phyloP scores from a whole-genome alignment of 2,797 vertebrate species.

The Periophthalmus magnuspinnatus region DNA sequence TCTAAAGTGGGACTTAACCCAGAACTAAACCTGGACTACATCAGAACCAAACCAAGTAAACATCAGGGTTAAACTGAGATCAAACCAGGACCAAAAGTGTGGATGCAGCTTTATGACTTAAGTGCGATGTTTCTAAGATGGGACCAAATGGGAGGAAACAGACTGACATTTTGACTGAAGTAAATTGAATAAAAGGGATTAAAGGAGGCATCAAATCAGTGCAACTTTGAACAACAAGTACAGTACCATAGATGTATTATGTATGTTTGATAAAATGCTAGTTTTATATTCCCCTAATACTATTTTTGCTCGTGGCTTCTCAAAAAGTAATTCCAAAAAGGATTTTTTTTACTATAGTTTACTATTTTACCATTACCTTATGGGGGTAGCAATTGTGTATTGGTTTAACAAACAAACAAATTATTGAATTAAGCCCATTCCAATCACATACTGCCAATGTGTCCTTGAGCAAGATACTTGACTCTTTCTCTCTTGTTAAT shows the following conservation, averaged over 20 bases:
- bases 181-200: slow-evolving; percentile 41
- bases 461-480: background rate
- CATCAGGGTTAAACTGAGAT: background rate
- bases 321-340: background rate
- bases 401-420: no score
- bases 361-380: no score
- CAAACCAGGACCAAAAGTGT: background rate
- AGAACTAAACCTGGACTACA: background rate
- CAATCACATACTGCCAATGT: background rate
- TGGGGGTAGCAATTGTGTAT: no score
- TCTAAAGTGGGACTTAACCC: background rate
- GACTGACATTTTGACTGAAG: slow-evolving; percentile 32
- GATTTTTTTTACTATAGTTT: background rate
- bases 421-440: no score
- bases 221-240: background rate
- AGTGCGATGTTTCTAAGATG: slow-evolving; percentile 15
- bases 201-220: slow-evolving; percentile 24
- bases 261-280: background rate
- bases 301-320: background rate
- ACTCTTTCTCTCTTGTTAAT: no score
- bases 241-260: background rate
- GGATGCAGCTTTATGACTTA: background rate
- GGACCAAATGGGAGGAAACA: slow-evolving; percentile 19
- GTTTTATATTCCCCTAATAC: background rate
- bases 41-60: background rate